A percentile compares a stretch with the other conserved stretches of the same genome.
These are phyloP conservation scores for Eristalis arbustorum DNA, from an alignment of 2,888 invertebrate species.

Conservation along the genomic window DNA sequence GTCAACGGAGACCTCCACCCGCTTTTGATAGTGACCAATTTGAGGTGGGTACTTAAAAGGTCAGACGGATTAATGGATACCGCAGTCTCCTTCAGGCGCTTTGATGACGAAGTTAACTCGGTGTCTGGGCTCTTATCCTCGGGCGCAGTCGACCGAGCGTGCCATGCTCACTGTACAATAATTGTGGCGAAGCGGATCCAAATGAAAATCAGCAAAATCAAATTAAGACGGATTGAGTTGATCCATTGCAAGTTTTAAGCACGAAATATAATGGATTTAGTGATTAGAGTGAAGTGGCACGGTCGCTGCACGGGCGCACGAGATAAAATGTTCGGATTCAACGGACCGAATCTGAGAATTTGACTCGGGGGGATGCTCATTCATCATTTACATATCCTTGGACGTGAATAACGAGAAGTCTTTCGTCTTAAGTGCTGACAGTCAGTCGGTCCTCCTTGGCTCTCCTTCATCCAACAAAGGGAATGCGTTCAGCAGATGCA, in stretches of 20 bases:
- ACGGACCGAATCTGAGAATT: background rate
- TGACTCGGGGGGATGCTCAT: too few relatives aligned
- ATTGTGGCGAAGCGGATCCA: background rate
- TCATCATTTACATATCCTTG: background rate
- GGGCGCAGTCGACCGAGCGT: background rate
- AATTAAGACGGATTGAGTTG: background rate
- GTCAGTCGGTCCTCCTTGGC: background rate
- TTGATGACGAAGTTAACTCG: background rate
- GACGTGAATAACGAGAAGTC: background rate
- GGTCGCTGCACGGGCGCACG: background rate
- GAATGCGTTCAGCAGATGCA: background rate
- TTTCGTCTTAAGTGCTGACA: background rate
- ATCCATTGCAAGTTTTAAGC: too few relatives aligned
- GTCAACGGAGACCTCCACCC: background rate
- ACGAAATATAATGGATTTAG: background rate
- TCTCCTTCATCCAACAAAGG: background rate
- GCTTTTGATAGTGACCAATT: background rate
- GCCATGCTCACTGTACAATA: background rate
- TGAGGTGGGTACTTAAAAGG: constrained; percentile 20
- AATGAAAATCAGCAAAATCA: background rate
- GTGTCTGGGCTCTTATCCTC: constrained; percentile 3
- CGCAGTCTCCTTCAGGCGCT: background rate
- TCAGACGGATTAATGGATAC: constrained; percentile 18
- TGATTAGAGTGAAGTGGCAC: background rate
- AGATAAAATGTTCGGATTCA: background rate